Evolutionary conservation across 2,888 invertebrate genomes (phyloP).

Genomic region (Drosophila anomelani): DNA sequence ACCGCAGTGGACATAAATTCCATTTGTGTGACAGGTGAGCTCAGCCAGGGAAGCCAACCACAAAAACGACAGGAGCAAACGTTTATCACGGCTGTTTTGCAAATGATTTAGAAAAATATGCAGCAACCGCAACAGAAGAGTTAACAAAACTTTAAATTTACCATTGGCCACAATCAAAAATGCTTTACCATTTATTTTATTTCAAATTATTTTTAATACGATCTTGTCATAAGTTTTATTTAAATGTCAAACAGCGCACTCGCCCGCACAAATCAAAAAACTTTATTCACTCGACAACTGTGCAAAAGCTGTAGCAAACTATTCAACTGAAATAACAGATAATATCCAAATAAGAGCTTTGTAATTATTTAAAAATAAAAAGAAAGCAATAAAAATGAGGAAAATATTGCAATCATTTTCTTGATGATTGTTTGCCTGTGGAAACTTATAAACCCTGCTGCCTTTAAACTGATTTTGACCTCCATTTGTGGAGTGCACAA

Average conservation of each 20-base stretch:
- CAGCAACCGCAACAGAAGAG: conserved; percentile 31
- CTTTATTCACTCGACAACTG: conserved; percentile 24
- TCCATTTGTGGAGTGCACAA: conserved; percentile 16
- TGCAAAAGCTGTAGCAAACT: background rate
- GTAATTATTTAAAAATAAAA: background rate
- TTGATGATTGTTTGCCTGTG: background rate
- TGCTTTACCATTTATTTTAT: conserved; percentile 31
- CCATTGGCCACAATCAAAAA: conserved; percentile 9
- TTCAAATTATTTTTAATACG: conserved; percentile 55
- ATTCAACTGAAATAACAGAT: background rate
- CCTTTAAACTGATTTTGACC: conserved; percentile 21
- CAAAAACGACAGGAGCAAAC: conserved; percentile 46
- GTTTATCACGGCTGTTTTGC: conserved; percentile 38
- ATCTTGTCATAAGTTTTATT: conserved; percentile 64
- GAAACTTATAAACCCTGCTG: background rate
- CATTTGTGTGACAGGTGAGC: conserved; percentile 55
- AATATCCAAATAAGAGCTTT: background rate
- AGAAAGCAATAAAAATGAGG: too few species aligned
- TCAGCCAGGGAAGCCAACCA: conserved; percentile 29
- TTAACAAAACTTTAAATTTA: conserved; percentile 38
- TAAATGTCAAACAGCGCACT: conserved; percentile 48
- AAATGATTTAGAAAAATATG: conserved; percentile 41
- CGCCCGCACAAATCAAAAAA: conserved; percentile 30
- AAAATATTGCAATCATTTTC: too few species aligned
- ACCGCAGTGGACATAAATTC: conserved; percentile 64